Evolutionary conservation across 2,113 vertebrate species (phyloP).

Genomic region (Oriolus oriolus): DNA sequence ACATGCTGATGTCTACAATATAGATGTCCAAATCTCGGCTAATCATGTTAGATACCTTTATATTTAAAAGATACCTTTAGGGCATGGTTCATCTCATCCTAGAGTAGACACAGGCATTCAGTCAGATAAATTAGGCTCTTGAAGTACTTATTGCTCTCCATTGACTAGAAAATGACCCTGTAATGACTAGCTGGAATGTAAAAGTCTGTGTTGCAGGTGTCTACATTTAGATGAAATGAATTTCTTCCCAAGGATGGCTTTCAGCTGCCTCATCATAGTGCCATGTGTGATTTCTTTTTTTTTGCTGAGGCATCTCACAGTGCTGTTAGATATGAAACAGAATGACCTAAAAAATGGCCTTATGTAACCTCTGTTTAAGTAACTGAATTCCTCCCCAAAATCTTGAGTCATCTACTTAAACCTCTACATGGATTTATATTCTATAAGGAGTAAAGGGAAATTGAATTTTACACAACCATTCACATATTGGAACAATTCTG

Average conservation of each 20-base stretch:
- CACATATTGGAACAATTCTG: not conserved
- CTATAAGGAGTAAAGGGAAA: not conserved
- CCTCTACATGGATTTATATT: not conserved
- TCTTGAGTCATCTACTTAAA: not conserved
- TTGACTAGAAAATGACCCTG: conserved; percentile 11
- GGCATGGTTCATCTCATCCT: not conserved
- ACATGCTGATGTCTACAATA: not conserved
- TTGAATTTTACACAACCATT: not conserved
- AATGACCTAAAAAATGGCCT: not conserved
- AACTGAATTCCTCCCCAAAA: not conserved
- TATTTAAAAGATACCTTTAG: conserved; percentile 12
- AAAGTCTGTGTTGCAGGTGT: not conserved
- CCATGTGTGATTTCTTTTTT: not conserved
- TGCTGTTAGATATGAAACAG: not conserved
- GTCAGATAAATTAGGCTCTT: conserved; percentile 5
- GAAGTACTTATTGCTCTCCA: conserved; percentile 5
- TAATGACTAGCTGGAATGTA: not conserved
- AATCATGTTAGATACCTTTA: not conserved
- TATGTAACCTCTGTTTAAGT: not conserved
- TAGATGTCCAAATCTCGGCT: not conserved
- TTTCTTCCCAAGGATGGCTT: not conserved
- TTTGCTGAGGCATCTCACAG: not conserved
- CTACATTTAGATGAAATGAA: conserved; percentile 2
- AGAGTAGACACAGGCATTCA: not conserved
- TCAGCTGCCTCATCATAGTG: not conserved